Conservation (phyloP, 2,888 invertebrate species). For the Mallateleia sp. region DNA sequence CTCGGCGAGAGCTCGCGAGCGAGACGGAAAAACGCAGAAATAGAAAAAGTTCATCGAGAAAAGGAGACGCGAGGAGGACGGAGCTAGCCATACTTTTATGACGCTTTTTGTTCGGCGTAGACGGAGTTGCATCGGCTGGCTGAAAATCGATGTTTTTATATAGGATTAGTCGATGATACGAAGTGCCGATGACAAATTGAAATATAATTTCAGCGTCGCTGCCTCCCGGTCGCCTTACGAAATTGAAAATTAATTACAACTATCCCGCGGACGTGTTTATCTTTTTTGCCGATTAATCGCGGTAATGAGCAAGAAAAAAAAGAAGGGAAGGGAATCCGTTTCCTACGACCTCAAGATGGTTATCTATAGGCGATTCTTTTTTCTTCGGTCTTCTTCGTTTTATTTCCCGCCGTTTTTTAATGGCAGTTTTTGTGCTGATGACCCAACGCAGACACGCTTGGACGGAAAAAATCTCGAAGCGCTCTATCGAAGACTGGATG, state of each 20-base stretch:
- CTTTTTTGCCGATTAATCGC: background rate
- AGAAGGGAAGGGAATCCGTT: background rate
- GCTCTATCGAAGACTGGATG: constrained; percentile 11
- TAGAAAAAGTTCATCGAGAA: constrained; percentile 61
- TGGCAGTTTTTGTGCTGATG: background rate
- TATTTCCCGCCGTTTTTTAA: no score
- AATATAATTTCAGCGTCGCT: constrained; percentile 44
- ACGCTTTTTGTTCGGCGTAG: constrained; percentile 36
- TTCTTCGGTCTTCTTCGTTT: background rate
- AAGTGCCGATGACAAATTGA: constrained; percentile 48
- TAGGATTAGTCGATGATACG: constrained; percentile 40
- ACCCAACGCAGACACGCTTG: background rate
- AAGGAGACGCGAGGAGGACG: constrained; percentile 62
- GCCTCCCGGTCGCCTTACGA: background rate
- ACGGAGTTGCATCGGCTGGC: constrained; percentile 49
- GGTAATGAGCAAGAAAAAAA: background rate
- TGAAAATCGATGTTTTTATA: constrained; percentile 42
- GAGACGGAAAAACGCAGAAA: constrained; percentile 52
- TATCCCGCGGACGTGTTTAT: background rate
- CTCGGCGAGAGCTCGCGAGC: constrained; percentile 49
- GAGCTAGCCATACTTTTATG: constrained; percentile 54
- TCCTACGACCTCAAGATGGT: background rate
- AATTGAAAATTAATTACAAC: constrained; percentile 36
- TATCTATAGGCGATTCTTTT: background rate
- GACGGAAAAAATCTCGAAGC: background rate